A percentile compares a stretch with the other conserved stretches of the same genome.
These are phyloP conservation scores for Paguma larvata DNA, from an alignment of 2,797 vertebrate species.

Conservation along the genomic window DNA sequence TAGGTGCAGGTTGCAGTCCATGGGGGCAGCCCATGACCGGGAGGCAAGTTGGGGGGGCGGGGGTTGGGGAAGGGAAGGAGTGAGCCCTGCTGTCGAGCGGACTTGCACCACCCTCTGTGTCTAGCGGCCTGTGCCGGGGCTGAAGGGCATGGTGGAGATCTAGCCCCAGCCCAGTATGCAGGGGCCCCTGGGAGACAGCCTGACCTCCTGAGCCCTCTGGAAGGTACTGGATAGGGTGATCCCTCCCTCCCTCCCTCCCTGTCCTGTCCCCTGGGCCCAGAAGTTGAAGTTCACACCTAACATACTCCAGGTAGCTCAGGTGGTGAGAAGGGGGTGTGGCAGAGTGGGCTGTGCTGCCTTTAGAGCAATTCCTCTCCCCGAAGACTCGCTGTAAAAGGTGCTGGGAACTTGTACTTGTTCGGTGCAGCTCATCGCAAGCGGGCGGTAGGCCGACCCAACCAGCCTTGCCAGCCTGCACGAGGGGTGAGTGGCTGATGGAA, in stretches of 20 bases:
- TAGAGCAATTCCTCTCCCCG: background rate
- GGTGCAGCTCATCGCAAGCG: background rate
- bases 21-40: background rate
- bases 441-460: background rate
- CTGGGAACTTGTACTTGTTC: background rate
- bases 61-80: background rate
- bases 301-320: background rate
- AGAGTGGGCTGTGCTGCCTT: background rate
- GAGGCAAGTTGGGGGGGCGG: background rate
- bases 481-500: background rate
- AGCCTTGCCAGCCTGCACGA: background rate
- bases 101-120: background rate
- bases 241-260: background rate
- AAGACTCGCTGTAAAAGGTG: background rate
- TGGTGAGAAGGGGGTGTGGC: background rate
- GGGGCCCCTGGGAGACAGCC: background rate
- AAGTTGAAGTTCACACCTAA: background rate
- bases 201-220: background rate
- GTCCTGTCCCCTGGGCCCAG: background rate
- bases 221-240: background rate
- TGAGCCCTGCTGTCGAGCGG: background rate
- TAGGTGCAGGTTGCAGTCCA: background rate
- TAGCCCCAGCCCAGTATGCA: background rate
- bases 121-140: background rate
- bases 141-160: background rate